Evolutionary conservation across 2,113 vertebrate species (phyloP).

Genomic region (Chrysochloris asiatica): DNA sequence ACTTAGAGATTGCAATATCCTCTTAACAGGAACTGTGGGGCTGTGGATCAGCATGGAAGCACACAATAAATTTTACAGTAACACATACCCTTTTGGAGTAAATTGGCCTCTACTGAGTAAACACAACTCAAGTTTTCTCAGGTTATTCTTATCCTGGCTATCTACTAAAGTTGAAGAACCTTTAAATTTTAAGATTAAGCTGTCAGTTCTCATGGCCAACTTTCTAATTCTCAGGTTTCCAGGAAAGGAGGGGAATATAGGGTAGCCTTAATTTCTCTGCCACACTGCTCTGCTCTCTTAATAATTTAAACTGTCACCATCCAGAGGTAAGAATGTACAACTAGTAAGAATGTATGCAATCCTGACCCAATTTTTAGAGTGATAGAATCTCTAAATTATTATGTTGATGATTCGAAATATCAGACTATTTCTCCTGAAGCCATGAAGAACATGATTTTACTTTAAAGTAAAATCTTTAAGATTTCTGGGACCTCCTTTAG

Average conservation of each 20-base stretch:
- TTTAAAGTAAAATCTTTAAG: not conserved
- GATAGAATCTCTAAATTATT: not conserved
- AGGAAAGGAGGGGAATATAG: not conserved
- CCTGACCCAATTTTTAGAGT: not conserved
- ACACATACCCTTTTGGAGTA: not conserved
- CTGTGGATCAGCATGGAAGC: not conserved
- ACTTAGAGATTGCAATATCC: not conserved
- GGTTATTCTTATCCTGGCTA: not conserved
- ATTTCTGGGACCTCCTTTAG: not conserved
- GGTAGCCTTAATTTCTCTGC: not conserved
- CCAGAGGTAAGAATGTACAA: not conserved
- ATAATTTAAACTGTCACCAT: not conserved
- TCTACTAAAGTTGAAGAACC: not conserved
- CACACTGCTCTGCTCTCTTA: not conserved
- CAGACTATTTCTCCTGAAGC: not conserved
- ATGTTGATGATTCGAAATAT: not conserved
- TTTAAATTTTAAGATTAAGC: slow-evolving; percentile 59
- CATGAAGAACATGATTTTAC: not conserved
- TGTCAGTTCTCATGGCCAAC: slow-evolving; percentile 8
- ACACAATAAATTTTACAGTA: slow-evolving; percentile 23
- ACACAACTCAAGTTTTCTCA: not conserved
- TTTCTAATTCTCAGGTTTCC: not conserved
- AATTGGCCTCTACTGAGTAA: not conserved
- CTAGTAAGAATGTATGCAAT: not conserved
- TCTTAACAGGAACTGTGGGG: not conserved